phyloP scores from a whole-genome alignment of 2,797 vertebrate genomes.

The Tolypeutes matacus region DNA sequence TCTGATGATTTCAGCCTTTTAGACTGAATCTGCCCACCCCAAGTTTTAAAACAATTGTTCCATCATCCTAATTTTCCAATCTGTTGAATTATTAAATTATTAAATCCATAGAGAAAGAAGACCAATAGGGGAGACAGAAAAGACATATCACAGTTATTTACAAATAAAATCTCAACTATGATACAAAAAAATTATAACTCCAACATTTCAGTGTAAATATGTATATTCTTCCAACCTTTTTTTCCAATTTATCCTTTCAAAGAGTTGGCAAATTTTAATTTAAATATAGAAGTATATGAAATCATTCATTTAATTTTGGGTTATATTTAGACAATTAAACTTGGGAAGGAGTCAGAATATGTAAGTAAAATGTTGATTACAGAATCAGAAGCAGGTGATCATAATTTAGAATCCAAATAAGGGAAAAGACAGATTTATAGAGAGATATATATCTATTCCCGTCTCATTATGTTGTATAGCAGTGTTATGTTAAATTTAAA shows the following conservation, averaged over 20 bases:
- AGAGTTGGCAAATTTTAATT: not conserved
- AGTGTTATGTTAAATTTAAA: not conserved
- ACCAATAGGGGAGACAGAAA: too few species aligned
- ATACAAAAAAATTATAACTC: not conserved
- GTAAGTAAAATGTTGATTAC: not conserved
- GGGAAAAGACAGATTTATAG: too few species aligned
- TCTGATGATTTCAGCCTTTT: not conserved
- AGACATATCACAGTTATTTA: not conserved
- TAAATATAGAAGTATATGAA: not conserved
- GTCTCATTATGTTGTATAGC: not conserved
- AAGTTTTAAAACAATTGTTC: too few species aligned
- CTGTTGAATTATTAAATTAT: too few species aligned
- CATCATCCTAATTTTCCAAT: too few species aligned
- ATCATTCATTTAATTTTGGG: not conserved
- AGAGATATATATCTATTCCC: too few species aligned
- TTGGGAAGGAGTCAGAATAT: not conserved
- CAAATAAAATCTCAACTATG: not conserved
- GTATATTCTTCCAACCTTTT: too few species aligned
- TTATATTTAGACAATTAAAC: not conserved
- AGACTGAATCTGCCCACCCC: not conserved
- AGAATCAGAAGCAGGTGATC: not conserved
- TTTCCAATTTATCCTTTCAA: not conserved
- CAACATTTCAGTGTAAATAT: not conserved
- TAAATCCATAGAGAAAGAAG: not conserved
- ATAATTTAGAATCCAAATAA: too few species aligned